phyloP scores from a whole-genome alignment of 2,797 vertebrate genomes.

The Mastacembelus armatus region DNA sequence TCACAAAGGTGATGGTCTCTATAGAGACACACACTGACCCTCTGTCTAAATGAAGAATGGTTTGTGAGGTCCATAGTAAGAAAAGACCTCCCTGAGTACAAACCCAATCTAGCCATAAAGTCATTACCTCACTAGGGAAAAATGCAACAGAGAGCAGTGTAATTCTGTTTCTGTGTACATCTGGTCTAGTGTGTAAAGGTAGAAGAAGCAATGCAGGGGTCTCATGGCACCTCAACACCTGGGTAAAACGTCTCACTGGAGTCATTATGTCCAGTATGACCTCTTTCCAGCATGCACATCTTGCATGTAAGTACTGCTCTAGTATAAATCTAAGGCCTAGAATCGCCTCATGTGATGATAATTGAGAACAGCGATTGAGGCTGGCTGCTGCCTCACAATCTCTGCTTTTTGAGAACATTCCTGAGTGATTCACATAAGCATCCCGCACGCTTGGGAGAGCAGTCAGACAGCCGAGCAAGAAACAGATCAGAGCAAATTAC shows the following conservation, averaged over 20 bases:
- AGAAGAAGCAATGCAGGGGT: constrained; percentile 52
- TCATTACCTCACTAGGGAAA: constrained; percentile 80
- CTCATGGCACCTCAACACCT: constrained; percentile 68
- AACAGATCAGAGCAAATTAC: constrained; percentile 58
- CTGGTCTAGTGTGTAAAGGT: constrained; percentile 46
- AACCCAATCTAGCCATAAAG: constrained; percentile 71
- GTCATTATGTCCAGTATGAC: constrained; percentile 50
- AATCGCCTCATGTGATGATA: constrained; percentile 70
- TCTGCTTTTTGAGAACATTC: constrained; percentile 72
- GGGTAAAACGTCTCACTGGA: constrained; percentile 58
- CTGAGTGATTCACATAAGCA: constrained; percentile 72
- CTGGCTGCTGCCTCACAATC: constrained; percentile 64
- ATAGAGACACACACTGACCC: constrained; percentile 54
- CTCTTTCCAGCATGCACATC: constrained; percentile 47
- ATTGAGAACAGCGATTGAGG: constrained; percentile 78
- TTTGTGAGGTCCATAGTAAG: constrained; percentile 64
- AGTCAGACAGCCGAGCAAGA: constrained; percentile 60
- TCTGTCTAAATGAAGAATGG: constrained; percentile 64
- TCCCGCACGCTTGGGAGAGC: constrained; percentile 69
- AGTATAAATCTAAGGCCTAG: constrained; percentile 65
- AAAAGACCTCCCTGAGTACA: constrained; percentile 64
- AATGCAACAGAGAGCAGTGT: constrained; percentile 63
- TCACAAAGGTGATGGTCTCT: constrained; percentile 13
- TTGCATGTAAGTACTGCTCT: constrained; percentile 41
- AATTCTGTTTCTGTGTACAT: constrained; percentile 57